phyloP scores from a whole-genome alignment of 2,113 vertebrate species.

The Stegostoma tigrinum region DNA sequence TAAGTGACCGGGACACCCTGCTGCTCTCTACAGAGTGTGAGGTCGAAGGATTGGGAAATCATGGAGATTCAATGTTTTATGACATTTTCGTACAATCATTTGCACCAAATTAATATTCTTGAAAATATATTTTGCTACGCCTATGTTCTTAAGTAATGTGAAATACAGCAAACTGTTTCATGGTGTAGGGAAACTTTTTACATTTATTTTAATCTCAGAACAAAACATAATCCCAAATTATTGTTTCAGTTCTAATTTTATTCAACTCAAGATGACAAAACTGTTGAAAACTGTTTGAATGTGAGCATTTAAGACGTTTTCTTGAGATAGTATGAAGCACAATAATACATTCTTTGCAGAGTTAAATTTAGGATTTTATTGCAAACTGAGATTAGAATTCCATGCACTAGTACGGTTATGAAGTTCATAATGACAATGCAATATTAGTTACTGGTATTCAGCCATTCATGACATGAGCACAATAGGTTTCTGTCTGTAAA shows the following conservation, averaged over 20 bases:
- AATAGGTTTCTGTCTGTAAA: constrained; percentile 24
- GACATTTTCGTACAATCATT: neutral
- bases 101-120: neutral
- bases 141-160: neutral
- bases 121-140: neutral
- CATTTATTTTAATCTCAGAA: neutral
- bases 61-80: neutral
- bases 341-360: neutral
- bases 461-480: constrained; percentile 16
- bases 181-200: neutral
- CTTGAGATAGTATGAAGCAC: neutral
- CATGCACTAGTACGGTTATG: neutral
- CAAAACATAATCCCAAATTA: neutral
- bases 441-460: constrained; percentile 22
- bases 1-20: neutral
- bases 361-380: neutral
- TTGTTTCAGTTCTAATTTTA: too few relatives aligned
- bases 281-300: neutral
- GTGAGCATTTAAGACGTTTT: neutral
- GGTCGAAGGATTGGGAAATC: neutral
- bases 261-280: neutral
- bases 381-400: neutral
- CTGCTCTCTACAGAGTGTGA: neutral
- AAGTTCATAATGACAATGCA: neutral
- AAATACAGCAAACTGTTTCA: neutral